Base-by-base conservation (phyloP, 2,113 vertebrate species). In the Falcunculus frontatus region DNA sequence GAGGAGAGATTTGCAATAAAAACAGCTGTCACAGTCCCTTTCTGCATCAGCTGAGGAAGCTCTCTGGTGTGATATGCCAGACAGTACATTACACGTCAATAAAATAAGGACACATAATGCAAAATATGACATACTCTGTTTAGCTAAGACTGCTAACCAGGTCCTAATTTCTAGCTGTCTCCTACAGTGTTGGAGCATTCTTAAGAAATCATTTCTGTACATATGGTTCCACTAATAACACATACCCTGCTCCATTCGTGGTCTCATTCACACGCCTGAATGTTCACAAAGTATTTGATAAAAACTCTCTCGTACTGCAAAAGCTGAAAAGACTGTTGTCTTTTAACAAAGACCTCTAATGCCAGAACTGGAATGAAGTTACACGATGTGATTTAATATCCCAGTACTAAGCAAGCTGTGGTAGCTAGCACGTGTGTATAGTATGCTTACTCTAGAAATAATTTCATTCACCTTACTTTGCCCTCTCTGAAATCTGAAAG, bases 21-120 rank as follows among this genome's bases (percentile, higher is more conserved):
- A 96, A 60, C 78, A 30, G 29, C 52, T 62, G 81, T 85, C 72
- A 37, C 32, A 81, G 35, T 44, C 68, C 16, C 69, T 74, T 90
- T 73, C 59, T 85, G 59, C 47, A 74, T 67, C 56, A 70, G 63
- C 75, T 85, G 63, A 93, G 75, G 84, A 85, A 93, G 46, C 56
- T 77, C 47, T 91, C 79, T 65, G 83, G 76, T 77, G 44, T n/a
- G 41, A 29, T 47, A n/a, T 49, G 41, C 46, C 18, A n/a, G 53
- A 86, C 33, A 87, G 42, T 33, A 81, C 21, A 63, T 47, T 89
- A 89, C 74, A 65, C 1, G 0, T 63, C 7, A 1, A 80, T 52
- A 91, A 82, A 97, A 94, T 56, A 80, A 68, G 37, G 22, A 23
- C 44, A 86, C 13, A 70, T 74, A 94, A 96, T 95, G 94, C 55